Base-by-base conservation (phyloP, 2,113 vertebrate genomes). In the Strigops habroptila region DNA sequence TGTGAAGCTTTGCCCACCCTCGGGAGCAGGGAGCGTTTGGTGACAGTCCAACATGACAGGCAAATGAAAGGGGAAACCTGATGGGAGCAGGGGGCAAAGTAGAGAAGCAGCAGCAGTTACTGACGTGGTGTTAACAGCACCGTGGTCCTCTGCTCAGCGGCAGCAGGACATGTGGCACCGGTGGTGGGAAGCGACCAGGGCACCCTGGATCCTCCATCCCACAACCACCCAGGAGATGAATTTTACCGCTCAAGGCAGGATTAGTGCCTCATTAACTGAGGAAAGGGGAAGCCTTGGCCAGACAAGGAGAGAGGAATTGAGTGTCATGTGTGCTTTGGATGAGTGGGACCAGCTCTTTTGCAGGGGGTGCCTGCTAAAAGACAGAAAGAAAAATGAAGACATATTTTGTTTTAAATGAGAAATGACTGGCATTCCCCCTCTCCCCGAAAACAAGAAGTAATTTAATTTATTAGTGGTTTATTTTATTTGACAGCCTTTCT, bases 381-480 rank as follows among this genome's bases (percentile, higher is more conserved):
- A 37, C 43, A 63, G 82, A 37, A 85, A 80, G 44, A 59, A 75
- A 82, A 97, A 98, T 96, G 83, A 91, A 97, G 95, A 96, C 49
- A 35, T 82, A 90, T 70, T 94, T 95, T 95, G 91, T 97, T 96
- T 63, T 27, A 96, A 96, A 97, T 97, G 86, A 97, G 97, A 95
- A 97, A 91, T 96, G 97, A 97, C 92, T 97, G 96, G 53, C 79
- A 78, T 94, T 78, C 78, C 96, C 88, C 49, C 80, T 48, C 79
- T 85, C 82, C 64, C 78, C 25, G 95, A 97, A 98, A 98, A 96
- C 87, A 91, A 81, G 78, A 95, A 94, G 94, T 97, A 98, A 97
- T 98, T 96, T 80, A 97, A 97, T 98, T 98, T 96, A 96, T 98
- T 97, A 97, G 97, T 90, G 83, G 92, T 96, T 97, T 97, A 98